A percentile compares a stretch with the other conserved stretches of the same genome.
Evolutionary conservation across 2,888 invertebrate species (phyloP).

Genomic region (Phrixothrix hirtus): DNA sequence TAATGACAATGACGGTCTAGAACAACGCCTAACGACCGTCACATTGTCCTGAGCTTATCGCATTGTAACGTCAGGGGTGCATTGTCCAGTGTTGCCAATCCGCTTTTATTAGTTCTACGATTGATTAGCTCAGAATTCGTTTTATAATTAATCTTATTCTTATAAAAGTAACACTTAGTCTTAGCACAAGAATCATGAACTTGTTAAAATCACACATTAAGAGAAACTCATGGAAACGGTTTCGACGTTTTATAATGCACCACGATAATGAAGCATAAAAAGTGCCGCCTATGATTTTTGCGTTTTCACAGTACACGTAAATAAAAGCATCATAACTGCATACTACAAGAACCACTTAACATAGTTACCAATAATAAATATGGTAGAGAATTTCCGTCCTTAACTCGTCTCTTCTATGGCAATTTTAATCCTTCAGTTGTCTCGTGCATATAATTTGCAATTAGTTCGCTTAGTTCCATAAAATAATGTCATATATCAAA

Average conservation of each 20-base stretch:
- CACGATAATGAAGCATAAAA: conserved; percentile 26
- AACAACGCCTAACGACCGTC: conserved; percentile 50
- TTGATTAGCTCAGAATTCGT: conserved; percentile 48
- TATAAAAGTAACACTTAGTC: not conserved
- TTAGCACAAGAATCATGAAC: not conserved
- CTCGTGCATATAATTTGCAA: conserved; percentile 37
- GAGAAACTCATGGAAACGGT: too few relatives aligned
- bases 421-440: conserved; percentile 20
- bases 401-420: conserved; percentile 13
- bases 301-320: conserved; percentile 11
- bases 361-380: not conserved
- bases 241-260: too few relatives aligned
- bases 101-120: conserved; percentile 47
- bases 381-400: conserved; percentile 11
- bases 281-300: conserved; percentile 26
- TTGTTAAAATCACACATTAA: too few relatives aligned
- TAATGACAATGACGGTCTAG: conserved; percentile 54
- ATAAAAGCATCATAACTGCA: conserved; percentile 20
- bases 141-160: conserved; percentile 49
- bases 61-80: conserved; percentile 44
- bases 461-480: conserved; percentile 40
- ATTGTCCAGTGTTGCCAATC: conserved; percentile 41
- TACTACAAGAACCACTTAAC: conserved; percentile 9
- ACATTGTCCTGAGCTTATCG: conserved; percentile 44
- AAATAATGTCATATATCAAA: conserved; percentile 43